A percentile compares a stretch with the other conserved stretches of the same genome.
These are phyloP conservation scores for Drosophila teissieri DNA, from an alignment of 1,140 invertebrate species.

Conservation along the genomic window DNA sequence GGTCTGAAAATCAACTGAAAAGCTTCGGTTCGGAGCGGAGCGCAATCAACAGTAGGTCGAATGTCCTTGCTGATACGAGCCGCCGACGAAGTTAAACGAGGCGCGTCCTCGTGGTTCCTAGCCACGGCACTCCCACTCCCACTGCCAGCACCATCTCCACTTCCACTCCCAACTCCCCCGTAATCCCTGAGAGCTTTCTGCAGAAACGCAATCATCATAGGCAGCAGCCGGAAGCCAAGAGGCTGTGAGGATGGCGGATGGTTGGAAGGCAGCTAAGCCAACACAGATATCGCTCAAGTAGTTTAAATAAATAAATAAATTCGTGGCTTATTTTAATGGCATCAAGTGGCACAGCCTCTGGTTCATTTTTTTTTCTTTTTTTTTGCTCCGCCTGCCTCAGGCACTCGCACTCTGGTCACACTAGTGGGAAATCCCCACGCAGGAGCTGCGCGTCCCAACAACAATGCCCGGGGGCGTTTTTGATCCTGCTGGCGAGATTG, in stretches of 20 bases:
- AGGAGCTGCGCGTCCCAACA: neutral
- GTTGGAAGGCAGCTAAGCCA: slow-evolving; percentile 37
- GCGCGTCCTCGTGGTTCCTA: slow-evolving; percentile 1
- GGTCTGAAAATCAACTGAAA: slow-evolving; percentile 82
- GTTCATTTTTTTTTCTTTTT: neutral
- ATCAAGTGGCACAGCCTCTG: slow-evolving; percentile 23
- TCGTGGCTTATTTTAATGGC: slow-evolving; percentile 46
- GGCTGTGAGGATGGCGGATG: neutral
- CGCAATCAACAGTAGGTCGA: slow-evolving; percentile 81
- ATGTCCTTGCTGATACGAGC: slow-evolving; percentile 79
- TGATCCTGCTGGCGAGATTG: slow-evolving; percentile 27
- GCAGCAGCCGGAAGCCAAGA: slow-evolving; percentile 21
- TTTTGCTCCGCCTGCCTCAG: neutral
- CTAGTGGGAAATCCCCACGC: neutral
- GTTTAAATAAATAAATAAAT: slow-evolving; percentile 73
- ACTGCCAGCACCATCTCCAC: neutral
- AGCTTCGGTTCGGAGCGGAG: slow-evolving; percentile 57
- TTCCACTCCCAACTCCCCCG: neutral
- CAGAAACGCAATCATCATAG: slow-evolving; percentile 41
- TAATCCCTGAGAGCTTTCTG: slow-evolving; percentile 42
- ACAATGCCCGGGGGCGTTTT: neutral
- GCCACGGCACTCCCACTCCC: neutral
- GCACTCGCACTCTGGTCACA: slow-evolving; percentile 8
- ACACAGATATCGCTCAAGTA: slow-evolving; percentile 60
- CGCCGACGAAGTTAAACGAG: slow-evolving; percentile 47